These are phyloP conservation scores for Lordiphosa mommai DNA, from an alignment of 1,140 invertebrate genomes.

Conservation along the genomic window DNA sequence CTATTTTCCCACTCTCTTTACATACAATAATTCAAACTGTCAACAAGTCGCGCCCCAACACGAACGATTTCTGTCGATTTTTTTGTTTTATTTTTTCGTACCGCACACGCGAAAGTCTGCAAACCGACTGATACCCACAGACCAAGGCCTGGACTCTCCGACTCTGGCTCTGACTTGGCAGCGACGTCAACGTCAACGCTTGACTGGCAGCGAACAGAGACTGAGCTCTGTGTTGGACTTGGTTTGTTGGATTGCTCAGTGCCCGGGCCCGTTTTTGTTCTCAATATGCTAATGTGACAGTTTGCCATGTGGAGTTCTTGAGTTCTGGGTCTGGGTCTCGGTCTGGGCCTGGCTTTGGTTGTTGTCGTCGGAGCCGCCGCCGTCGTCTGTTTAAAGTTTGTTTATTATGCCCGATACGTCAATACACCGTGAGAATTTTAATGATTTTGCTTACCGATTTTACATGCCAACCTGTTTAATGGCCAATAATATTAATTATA, in stretches of 20 bases:
- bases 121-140: slow-evolving; percentile 62
- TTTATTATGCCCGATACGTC: slow-evolving; percentile 57
- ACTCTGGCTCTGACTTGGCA: slow-evolving; percentile 10
- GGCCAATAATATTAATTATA: slow-evolving; percentile 4
- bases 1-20: slow-evolving; percentile 32
- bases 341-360: slow-evolving; percentile 5
- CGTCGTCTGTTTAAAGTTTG: slow-evolving; percentile 57
- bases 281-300: slow-evolving; percentile 77
- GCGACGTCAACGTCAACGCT: slow-evolving; percentile 14
- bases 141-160: slow-evolving; percentile 1
- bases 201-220: slow-evolving; percentile 32
- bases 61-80: slow-evolving; percentile 24
- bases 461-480: slow-evolving; percentile 24
- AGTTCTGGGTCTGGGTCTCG: slow-evolving; percentile 19
- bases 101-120: slow-evolving; percentile 77
- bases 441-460: slow-evolving; percentile 29
- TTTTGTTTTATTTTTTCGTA: slow-evolving; percentile 38
- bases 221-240: slow-evolving; percentile 6
- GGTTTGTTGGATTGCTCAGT: slow-evolving; percentile 10
- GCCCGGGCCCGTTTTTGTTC: slow-evolving; percentile 57
- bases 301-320: slow-evolving; percentile 42
- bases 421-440: slow-evolving; percentile 62
- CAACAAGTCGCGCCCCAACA: slow-evolving; percentile 66
- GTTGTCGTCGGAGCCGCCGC: slow-evolving; percentile 18
- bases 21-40: slow-evolving; percentile 63